Percentiles rank a stretch among this genome's conserved stretches.
Evolutionary conservation across 2,797 vertebrate species (phyloP).

Genomic region (Natrix natrix): DNA sequence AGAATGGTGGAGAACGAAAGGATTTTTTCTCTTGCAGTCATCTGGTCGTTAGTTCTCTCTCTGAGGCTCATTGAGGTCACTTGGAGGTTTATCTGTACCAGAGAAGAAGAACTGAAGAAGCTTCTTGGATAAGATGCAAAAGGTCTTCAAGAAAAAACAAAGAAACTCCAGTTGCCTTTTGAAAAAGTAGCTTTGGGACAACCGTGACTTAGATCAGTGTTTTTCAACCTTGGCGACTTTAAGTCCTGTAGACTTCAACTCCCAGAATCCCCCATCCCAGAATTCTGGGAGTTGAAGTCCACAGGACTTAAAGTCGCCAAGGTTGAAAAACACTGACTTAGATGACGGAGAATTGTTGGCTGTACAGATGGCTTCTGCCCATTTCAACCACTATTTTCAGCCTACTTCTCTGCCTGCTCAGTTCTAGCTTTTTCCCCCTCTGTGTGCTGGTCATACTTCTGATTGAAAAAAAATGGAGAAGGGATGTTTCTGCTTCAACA

Average conservation of each 20-base stretch:
- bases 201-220: background rate
- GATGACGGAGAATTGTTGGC: background rate
- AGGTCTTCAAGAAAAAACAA: background rate
- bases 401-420: too few relatives aligned
- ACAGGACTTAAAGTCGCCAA: too few relatives aligned
- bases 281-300: too few relatives aligned
- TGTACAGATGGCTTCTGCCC: background rate
- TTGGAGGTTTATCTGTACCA: background rate
- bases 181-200: background rate
- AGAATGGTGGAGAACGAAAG: background rate
- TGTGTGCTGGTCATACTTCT: background rate
- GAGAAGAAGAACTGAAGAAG: background rate
- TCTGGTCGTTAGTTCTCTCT: background rate
- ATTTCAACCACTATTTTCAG: background rate
- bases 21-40: background rate
- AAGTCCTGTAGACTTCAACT: too few relatives aligned
- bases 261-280: too few relatives aligned
- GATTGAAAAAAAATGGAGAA: background rate
- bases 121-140: background rate
- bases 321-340: background rate
- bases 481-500: background rate
- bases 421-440: background rate
- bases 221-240: too few relatives aligned
- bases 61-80: background rate
- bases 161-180: background rate